phyloP scores from a whole-genome alignment of 2,113 vertebrate genomes.

The Sus scrofa region T2T-Sscrofa CM000824.6:43864501-43865000 shows the following conservation, averaged over 20 bases:
- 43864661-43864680: neutral
- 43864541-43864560: neutral
- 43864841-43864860: neutral
- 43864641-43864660: slow-evolving; percentile 35
- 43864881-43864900: neutral
- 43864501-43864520: neutral
- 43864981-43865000: neutral
- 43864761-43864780: neutral
- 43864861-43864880: slow-evolving; percentile 23
- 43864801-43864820: slow-evolving; percentile 45
- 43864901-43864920: neutral
- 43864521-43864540: slow-evolving; percentile 43
- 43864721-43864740: neutral
- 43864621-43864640: neutral
- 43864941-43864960: neutral
- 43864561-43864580: neutral
- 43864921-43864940: neutral
- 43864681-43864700: slow-evolving; percentile 8
- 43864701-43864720: neutral
- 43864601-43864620: slow-evolving; percentile 6
- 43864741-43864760: neutral
- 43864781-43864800: neutral
- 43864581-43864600: neutral
- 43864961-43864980: neutral
- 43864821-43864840: slow-evolving; percentile 6